These are phyloP conservation scores for Clarias platycephalus DNA, from an alignment of 2,797 vertebrate species.

Conservation along the genomic window DNA sequence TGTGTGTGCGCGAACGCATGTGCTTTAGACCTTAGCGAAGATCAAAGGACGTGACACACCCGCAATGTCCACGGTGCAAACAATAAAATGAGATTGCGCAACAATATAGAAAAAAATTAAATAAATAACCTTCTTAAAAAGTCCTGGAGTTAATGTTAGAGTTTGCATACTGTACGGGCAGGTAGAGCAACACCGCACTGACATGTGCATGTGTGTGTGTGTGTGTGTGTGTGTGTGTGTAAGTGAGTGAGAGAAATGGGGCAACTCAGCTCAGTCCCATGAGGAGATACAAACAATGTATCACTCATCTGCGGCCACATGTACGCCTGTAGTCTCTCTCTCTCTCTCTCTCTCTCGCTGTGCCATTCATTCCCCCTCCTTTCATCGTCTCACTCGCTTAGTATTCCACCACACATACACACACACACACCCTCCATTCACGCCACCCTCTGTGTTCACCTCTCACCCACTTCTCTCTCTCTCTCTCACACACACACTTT, in stretches of 20 bases:
- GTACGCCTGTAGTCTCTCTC: slow-evolving; percentile 3
- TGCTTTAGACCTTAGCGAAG: slow-evolving; percentile 4
- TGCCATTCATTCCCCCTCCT: slow-evolving; percentile 23
- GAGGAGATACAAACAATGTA: slow-evolving; percentile 28
- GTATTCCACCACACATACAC: slow-evolving; percentile 42
- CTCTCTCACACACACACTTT: too few species aligned
- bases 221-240: not conserved
- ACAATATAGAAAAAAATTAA: too few species aligned
- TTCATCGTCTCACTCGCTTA: slow-evolving; percentile 21
- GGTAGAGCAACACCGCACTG: not conserved
- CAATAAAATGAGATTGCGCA: not conserved
- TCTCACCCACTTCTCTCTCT: slow-evolving; percentile 73
- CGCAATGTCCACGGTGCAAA: not conserved
- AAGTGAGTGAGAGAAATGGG: not conserved
- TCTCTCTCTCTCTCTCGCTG: slow-evolving; percentile 9
- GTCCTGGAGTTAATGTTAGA: not conserved
- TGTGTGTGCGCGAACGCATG: not conserved
- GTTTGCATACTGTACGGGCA: not conserved
- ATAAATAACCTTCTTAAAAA: not conserved
- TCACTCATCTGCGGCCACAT: slow-evolving; percentile 22
- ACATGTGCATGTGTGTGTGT: not conserved
- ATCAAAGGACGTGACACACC: not conserved
- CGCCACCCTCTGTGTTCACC: slow-evolving; percentile 58
- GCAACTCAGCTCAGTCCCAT: slow-evolving; percentile 18
- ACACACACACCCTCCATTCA: slow-evolving; percentile 44